A percentile compares a stretch with the other conserved stretches of the same genome.
Evolutionary conservation across 2,797 vertebrate species (phyloP).

Genomic region (Neomorphus geoffroyi): DNA sequence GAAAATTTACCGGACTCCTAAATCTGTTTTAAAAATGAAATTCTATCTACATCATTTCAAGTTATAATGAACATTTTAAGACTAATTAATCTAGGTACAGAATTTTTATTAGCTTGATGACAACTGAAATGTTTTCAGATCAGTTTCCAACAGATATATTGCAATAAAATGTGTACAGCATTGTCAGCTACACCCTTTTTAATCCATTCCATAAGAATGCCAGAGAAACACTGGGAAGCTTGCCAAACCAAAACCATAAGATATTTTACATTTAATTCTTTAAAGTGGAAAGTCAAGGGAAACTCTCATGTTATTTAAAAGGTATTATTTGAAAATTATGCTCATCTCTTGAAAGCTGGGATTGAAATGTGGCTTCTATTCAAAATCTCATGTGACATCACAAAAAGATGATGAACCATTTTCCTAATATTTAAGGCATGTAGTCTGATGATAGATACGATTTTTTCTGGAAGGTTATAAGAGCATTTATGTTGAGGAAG

Average conservation of each 20-base stretch:
- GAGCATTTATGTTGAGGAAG: background rate
- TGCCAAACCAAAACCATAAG: constrained; percentile 26
- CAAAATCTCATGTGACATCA: background rate
- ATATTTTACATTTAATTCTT: constrained; percentile 8
- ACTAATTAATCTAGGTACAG: background rate
- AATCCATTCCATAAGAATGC: constrained; percentile 12
- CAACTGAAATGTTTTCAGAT: constrained; percentile 25
- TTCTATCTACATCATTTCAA: background rate
- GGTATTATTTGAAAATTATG: background rate
- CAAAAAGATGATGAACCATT: background rate
- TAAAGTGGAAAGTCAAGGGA: background rate
- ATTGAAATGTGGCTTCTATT: background rate
- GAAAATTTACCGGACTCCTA: background rate
- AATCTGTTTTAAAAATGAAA: background rate
- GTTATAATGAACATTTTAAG: background rate
- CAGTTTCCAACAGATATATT: background rate
- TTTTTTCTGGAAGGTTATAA: background rate
- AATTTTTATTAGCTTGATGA: background rate
- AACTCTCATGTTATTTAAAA: background rate
- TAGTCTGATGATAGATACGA: background rate
- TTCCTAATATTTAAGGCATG: background rate
- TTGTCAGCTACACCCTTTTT: constrained; percentile 3
- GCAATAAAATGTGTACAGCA: background rate
- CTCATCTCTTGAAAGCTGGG: background rate
- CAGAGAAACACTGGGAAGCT: background rate